Conservation (phyloP, 2,113 vertebrate species). For the Scatophagus argus region DNA sequence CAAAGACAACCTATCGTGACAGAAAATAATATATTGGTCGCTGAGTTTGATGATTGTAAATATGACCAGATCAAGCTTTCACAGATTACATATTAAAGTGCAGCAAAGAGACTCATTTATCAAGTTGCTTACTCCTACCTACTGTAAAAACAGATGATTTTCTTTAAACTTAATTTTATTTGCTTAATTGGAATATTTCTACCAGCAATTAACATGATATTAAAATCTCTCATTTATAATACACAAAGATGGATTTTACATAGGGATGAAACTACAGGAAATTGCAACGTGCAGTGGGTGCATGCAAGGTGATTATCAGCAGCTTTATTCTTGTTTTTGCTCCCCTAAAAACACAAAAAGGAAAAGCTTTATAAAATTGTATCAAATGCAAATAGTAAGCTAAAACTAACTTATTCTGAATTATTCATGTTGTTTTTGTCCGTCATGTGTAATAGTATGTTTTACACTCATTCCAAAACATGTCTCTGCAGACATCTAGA, state of each 20-base stretch:
- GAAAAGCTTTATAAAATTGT: not conserved
- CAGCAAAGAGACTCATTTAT: not conserved
- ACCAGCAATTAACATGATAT: not conserved
- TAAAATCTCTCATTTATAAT: not conserved
- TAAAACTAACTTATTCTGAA: not conserved
- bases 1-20: not conserved
- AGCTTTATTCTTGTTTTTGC: not conserved
- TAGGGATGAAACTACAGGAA: not conserved
- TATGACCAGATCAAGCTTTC: not conserved
- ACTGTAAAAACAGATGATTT: not conserved
- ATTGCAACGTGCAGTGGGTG: not conserved
- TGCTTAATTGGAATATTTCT: not conserved
- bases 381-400: not conserved
- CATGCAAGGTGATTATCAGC: not conserved
- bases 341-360: not conserved
- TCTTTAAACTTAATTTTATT: not conserved
- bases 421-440: not conserved
- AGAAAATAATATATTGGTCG: not conserved
- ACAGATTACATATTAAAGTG: not conserved
- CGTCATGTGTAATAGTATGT: not conserved
- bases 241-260: not conserved
- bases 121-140: not conserved
- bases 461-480: not conserved
- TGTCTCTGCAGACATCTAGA: not conserved
- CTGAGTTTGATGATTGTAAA: not conserved